Conservation (phyloP, 1,140 invertebrate species). For the Bombus confusus region DNA sequence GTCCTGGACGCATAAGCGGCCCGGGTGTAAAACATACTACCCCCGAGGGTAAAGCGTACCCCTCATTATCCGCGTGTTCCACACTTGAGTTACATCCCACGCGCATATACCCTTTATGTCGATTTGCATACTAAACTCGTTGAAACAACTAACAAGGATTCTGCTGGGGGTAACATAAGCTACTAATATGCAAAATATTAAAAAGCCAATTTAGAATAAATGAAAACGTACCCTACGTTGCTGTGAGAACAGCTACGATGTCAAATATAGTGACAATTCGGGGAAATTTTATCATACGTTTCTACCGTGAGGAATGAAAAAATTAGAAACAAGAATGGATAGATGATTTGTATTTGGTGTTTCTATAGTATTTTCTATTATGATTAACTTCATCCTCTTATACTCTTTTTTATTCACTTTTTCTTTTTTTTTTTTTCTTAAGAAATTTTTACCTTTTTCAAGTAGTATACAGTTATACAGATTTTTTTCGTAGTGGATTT, state of each 20-base stretch:
- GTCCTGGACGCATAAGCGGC: constrained; percentile 22
- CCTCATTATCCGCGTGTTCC: constrained; percentile 49
- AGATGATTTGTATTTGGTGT: too few species aligned
- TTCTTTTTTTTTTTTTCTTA: too few species aligned
- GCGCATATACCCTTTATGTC: constrained; percentile 51
- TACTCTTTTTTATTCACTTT: too few species aligned
- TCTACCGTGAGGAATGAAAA: not conserved
- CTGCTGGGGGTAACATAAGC: constrained; percentile 33
- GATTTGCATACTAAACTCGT: constrained; percentile 61
- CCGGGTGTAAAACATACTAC: constrained; percentile 46
- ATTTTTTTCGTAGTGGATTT: too few species aligned
- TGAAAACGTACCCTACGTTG: not conserved
- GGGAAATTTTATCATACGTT: not conserved
- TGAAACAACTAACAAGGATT: constrained; percentile 59
- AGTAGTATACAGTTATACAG: too few species aligned
- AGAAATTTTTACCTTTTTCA: too few species aligned
- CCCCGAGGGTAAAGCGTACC: constrained; percentile 51
- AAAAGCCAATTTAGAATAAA: constrained; percentile 24
- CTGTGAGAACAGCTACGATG: not conserved
- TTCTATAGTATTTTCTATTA: too few species aligned
- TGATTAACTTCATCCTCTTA: too few species aligned
- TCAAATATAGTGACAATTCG: not conserved
- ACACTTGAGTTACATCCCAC: constrained; percentile 53
- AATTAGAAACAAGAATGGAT: not conserved
- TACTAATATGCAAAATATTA: constrained; percentile 48